Base-by-base conservation (phyloP, 2,888 invertebrate genomes). In the Cephus pygmeus region DNA sequence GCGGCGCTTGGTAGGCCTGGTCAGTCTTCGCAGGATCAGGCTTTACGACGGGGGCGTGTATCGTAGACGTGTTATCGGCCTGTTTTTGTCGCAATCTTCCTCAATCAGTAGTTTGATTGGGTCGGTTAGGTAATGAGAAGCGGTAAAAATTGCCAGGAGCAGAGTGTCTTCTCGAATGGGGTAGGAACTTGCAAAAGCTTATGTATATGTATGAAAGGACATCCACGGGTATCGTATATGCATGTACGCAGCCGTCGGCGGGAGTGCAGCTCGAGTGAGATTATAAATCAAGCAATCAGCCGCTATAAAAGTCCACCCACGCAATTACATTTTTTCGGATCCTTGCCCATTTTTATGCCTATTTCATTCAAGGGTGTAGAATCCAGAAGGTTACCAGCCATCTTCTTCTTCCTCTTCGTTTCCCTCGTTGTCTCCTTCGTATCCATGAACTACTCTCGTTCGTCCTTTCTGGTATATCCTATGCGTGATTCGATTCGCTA, bases 251-350 rank as follows among this genome's bases (percentile, higher is more conserved):
- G 34, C 56, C 56, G 56, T 31, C 69, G n/a, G 71, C 69, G 12
- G 31, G 35, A 40, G 23, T 31, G n/a, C 56, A 36, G 40, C 82
- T 80, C 69, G 77, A 76, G 80, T 80, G 85, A 85, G 85, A 86
- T 84, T 87, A 85, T 89, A 89, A 89, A 89, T 89, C 89, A 89
- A 85, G 86, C 85, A 89, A 89, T 89, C 89, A 89, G 88, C 88
- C 87, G 86, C 88, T 80, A 89, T 89, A 89, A 89, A 89, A 83
- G 89, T 89, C 89, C 89, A 83, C 89, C 89, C 85, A 89, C 89
- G 84, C 84, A 81, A 83, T 85, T 84, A 79, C 78, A 79, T 79
- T 83, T 83, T 84, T 86, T 80, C 77, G 80, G 77, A 81, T 80
- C 77, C 75, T 76, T 75, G 73, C 75, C 78, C 78, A 73, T 77